These are phyloP conservation scores for Bovichtus diacanthus DNA, from an alignment of 2,797 vertebrate genomes.

Conservation along the genomic window DNA sequence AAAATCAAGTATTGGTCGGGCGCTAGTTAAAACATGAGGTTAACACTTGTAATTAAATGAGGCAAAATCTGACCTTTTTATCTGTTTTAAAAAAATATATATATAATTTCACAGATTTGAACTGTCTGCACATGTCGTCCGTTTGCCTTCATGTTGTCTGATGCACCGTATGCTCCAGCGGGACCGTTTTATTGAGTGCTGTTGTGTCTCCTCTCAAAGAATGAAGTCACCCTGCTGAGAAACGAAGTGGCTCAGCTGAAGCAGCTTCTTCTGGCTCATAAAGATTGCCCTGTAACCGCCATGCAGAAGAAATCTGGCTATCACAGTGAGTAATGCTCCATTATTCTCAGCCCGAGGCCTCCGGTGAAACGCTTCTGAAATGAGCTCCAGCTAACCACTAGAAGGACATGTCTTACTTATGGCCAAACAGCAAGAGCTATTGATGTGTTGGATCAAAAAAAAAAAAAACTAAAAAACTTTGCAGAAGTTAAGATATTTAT, in stretches of 20 bases:
- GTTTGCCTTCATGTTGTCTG: conserved; percentile 26
- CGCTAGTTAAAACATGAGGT: neutral
- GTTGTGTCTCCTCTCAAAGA: conserved; percentile 88
- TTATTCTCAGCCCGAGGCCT: conserved; percentile 89
- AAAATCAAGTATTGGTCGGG: neutral
- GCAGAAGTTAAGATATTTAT: conserved; percentile 61
- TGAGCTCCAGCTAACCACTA: conserved; percentile 74
- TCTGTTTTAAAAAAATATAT: neutral
- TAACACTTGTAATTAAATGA: neutral
- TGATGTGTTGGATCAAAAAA: conserved; percentile 46
- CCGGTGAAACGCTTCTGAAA: conserved; percentile 84
- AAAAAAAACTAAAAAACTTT: conserved; percentile 61
- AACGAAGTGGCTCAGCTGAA: conserved; percentile 99
- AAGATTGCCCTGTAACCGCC: conserved; percentile 99
- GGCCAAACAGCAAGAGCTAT: conserved; percentile 57
- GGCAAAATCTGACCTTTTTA: neutral
- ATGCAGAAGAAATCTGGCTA: conserved; percentile 99
- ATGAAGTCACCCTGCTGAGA: conserved; percentile 99
- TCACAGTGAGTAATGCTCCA: conserved; percentile 98
- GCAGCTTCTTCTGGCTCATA: conserved; percentile 99
- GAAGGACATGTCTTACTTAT: conserved; percentile 64
- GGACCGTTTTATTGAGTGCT: conserved; percentile 55
- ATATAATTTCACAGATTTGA: conserved; percentile 12
- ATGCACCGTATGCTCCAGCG: conserved; percentile 3
- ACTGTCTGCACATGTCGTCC: neutral